Evolutionary conservation across 2,797 vertebrate genomes (phyloP), one percentile per base, ranked within the genome.

Genomic region (Jordanella pulchra): DNA sequence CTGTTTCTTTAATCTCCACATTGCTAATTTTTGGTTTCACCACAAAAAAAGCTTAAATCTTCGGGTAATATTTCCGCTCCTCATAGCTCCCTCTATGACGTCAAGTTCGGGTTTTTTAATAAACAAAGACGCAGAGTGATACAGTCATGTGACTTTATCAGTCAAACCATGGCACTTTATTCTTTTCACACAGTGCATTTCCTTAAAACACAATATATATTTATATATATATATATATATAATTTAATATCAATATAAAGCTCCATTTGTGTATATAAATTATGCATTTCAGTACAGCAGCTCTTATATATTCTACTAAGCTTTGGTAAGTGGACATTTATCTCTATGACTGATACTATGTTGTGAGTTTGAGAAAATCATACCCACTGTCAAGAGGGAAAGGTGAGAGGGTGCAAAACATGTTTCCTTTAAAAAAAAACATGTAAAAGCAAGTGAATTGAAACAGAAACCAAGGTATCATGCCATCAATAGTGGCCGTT

Each of bases 201-300:
- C 95, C 95, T 96, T 96, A 89, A 90, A 92, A 96, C 95, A 96
- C 94, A 95, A 95, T 96, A 96, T 60, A 60, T 60, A 95, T 96
- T 96, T 60, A 60, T 60, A 58, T 55, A 27, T 55, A 54, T 53
- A 27, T 56, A 56, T 97, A 96, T 91, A 88, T 97, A 96, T 91
- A 88, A 90, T 92, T 91, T 88, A 85, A 89, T 91, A 89, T 95
- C 94, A 94, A 96, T 97, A 96, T 95, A 94, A 94, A 94, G 94
- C 94, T 96, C 95, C 94, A 95, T 96, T 90, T 94, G 90, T 85
- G 93, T 95, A 95, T 97, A 97, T 96, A 97, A 97, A 97, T 96
- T 95, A 96, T 95, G 95, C 95, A 95, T 95, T n/a, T 96, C 95
- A 94, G 93, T 96, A 96, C 94, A 96, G 93, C 93, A 94, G 81